These are phyloP conservation scores for Schlechtendalia chinensis DNA, from an alignment of 1,140 invertebrate species.

Conservation along the genomic window DNA sequence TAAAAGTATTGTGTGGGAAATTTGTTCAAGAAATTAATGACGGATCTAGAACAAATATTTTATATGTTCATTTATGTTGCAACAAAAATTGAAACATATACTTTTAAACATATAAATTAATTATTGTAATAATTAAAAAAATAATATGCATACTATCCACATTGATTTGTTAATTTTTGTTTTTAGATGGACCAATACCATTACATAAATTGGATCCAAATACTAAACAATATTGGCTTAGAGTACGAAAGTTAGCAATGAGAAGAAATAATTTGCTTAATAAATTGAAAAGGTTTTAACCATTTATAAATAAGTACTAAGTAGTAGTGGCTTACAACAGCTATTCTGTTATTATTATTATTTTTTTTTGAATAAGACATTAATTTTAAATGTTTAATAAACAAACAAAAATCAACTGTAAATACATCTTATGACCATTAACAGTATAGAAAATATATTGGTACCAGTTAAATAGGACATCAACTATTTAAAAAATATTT, in stretches of 20 bases:
- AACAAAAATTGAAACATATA: too few relatives aligned
- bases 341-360: not conserved
- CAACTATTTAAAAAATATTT: not conserved
- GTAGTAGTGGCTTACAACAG: not conserved
- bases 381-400: too few relatives aligned
- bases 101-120: too few relatives aligned
- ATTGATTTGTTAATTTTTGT: slow-evolving; percentile 31
- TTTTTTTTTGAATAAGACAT: not conserved
- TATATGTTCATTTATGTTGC: too few relatives aligned
- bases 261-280: slow-evolving; percentile 63
- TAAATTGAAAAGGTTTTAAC: slow-evolving; percentile 56
- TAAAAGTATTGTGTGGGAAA: too few relatives aligned
- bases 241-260: slow-evolving; percentile 64
- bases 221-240: slow-evolving; percentile 77
- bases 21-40: too few relatives aligned
- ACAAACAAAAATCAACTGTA: too few relatives aligned
- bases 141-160: not conserved
- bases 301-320: not conserved
- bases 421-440: not conserved
- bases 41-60: too few relatives aligned
- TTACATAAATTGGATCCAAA: slow-evolving; percentile 77
- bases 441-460: not conserved
- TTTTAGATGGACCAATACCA: slow-evolving; percentile 59
- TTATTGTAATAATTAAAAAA: too few relatives aligned
- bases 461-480: not conserved